Evolutionary conservation across 1,140 invertebrate genomes (phyloP).

Genomic region (Leptinotarsa defecta): DNA sequence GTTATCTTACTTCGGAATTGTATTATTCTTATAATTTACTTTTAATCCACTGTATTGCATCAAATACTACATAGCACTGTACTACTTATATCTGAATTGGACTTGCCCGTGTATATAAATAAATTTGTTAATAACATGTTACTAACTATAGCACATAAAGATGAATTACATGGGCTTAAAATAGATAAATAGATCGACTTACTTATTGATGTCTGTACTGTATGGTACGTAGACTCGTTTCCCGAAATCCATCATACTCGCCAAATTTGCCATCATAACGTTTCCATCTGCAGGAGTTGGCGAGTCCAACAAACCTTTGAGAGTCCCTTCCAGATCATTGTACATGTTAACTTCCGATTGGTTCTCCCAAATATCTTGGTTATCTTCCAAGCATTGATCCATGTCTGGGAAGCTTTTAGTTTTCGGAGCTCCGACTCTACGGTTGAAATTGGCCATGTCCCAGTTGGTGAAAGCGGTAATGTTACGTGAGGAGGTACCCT

Average conservation of each 20-base stretch:
- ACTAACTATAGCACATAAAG: too few relatives aligned
- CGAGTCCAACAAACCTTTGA: conserved; percentile 62
- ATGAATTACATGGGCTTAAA: too few relatives aligned
- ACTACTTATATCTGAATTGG: too few relatives aligned
- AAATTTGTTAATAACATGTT: too few relatives aligned
- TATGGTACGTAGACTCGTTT: conserved; percentile 50
- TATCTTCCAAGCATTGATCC: background rate
- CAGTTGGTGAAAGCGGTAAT: conserved; percentile 13
- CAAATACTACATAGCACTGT: too few relatives aligned
- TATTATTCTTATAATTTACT: too few relatives aligned
- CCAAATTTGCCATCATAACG: conserved; percentile 47
- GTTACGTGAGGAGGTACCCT: background rate
- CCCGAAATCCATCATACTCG: conserved; percentile 41
- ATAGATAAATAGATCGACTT: background rate
- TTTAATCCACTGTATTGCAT: too few relatives aligned
- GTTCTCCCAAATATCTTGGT: conserved; percentile 27
- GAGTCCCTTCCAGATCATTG: conserved; percentile 63
- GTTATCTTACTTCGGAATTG: too few relatives aligned
- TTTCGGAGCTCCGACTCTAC: background rate
- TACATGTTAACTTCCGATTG: conserved; percentile 60
- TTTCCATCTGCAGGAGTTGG: conserved; percentile 56
- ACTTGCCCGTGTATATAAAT: too few relatives aligned
- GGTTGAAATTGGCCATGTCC: conserved; percentile 1
- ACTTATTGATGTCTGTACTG: conserved; percentile 55
- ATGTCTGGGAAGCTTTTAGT: background rate